A percentile compares a stretch with the other conserved stretches of the same genome.
phyloP scores from a whole-genome alignment of 37 sponge, comb jelly and placozoan genomes.

The Beroe ovata region DNA sequence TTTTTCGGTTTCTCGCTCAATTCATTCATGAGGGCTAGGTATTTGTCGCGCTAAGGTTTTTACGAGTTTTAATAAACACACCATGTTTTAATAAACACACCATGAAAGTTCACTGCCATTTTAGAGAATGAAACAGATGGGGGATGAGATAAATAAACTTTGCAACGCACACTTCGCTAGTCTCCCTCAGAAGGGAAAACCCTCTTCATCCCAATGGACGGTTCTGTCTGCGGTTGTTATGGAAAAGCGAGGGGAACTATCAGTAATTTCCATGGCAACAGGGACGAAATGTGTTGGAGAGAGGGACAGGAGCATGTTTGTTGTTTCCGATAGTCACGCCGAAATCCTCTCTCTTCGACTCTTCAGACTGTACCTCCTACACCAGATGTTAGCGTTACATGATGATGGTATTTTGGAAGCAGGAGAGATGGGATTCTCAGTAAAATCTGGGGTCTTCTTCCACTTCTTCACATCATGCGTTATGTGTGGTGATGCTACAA shows the following conservation, averaged over 20 bases:
- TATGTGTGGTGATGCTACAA: constrained; percentile 60
- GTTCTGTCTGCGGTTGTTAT: constrained; percentile 32
- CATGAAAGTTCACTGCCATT: too few relatives aligned
- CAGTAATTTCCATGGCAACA: constrained; percentile 85
- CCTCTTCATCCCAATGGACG: constrained; percentile 15
- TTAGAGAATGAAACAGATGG: neutral
- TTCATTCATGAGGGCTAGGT: too few relatives aligned
- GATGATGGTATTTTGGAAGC: neutral
- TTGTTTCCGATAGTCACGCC: constrained; percentile 43
- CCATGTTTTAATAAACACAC: too few relatives aligned
- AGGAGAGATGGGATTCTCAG: neutral
- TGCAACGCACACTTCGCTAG: constrained; percentile 2
- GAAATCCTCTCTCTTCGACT: constrained; percentile 24
- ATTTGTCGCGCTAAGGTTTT: too few relatives aligned
- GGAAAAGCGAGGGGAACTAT: neutral
- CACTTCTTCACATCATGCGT: constrained; percentile 56
- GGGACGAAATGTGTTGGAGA: constrained; percentile 91
- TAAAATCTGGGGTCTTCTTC: neutral
- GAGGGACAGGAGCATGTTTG: constrained; percentile 67
- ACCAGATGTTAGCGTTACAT: neutral
- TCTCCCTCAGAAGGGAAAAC: constrained; percentile 54
- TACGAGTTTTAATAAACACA: too few relatives aligned
- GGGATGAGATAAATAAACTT: neutral
- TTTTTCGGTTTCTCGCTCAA: too few relatives aligned
- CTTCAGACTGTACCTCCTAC: constrained; percentile 17